Evolutionary conservation across 2,888 invertebrate species (phyloP).

Genomic region (Drosophila multiciliata): DNA sequence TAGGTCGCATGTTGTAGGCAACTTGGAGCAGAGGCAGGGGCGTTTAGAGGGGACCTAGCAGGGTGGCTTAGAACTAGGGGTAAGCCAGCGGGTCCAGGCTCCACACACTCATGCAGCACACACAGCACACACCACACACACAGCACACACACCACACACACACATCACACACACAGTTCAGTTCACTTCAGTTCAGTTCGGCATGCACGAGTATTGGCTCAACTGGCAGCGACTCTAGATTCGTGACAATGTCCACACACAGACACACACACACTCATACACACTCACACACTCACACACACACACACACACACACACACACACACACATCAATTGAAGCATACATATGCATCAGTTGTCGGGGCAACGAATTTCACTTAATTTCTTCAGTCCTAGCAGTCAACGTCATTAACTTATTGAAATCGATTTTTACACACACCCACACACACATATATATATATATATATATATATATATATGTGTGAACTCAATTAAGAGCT

Average conservation of each 20-base stretch:
- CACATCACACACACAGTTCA: constrained; percentile 5
- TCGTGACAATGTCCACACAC: constrained; percentile 59
- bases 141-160: too few species aligned
- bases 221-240: constrained; percentile 51
- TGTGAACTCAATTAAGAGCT: constrained; percentile 49
- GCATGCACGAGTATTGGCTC: constrained; percentile 55
- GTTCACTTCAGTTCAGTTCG: constrained; percentile 35
- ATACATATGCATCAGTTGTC: constrained; percentile 45
- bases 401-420: constrained; percentile 73
- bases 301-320: neutral
- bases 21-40: neutral
- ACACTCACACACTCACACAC: constrained; percentile 2
- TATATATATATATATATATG: neutral
- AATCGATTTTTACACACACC: constrained; percentile 65
- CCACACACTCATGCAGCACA: constrained; percentile 16
- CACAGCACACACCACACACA: neutral
- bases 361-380: constrained; percentile 66
- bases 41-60: neutral
- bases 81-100: constrained; percentile 41
- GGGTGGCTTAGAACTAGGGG: neutral
- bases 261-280: constrained; percentile 4
- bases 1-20: neutral
- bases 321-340: constrained; percentile 1
- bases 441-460: constrained; percentile 1
- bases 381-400: constrained; percentile 63